Percentiles rank a stretch among this genome's conserved stretches.
Evolutionary conservation across 2,113 vertebrate genomes (phyloP).

Genomic region (Misgurnus mizolepis): DNA sequence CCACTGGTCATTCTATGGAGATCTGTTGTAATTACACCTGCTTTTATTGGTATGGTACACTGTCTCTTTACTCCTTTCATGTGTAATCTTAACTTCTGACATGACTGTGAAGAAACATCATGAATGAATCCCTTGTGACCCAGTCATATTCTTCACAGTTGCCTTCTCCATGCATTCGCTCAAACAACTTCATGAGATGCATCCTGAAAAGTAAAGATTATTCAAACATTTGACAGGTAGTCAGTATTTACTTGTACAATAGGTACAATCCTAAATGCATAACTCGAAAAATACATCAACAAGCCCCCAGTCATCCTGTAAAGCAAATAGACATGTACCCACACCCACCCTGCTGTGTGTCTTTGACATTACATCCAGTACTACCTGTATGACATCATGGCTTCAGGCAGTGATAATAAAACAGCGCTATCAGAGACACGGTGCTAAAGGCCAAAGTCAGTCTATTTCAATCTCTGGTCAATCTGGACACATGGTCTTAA

Average conservation of each 20-base stretch:
- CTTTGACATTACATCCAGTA: conserved; percentile 50
- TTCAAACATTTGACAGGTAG: background rate
- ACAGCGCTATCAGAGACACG: conserved; percentile 58
- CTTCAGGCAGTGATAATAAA: conserved; percentile 52
- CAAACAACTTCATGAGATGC: no score
- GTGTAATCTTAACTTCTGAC: conserved; percentile 27
- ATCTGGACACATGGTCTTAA: background rate
- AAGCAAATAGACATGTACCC: conserved; percentile 7
- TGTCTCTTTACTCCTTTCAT: conserved; percentile 12
- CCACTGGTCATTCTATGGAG: background rate
- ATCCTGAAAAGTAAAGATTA: background rate
- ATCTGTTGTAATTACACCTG: conserved; percentile 11
- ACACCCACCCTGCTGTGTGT: conserved; percentile 30
- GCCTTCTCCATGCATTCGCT: no score
- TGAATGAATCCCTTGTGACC: conserved; percentile 8
- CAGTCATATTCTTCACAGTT: no score
- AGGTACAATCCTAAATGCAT: no score
- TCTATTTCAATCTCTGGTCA: conserved; percentile 32
- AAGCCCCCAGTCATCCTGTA: background rate
- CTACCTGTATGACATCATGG: conserved; percentile 51
- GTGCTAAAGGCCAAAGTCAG: conserved; percentile 44
- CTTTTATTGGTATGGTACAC: conserved; percentile 13
- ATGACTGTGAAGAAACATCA: conserved; percentile 6
- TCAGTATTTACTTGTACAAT: conserved; percentile 10
- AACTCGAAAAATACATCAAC: background rate